These are phyloP conservation scores for Epinotia brunnichana DNA, from an alignment of 2,888 invertebrate genomes.

Conservation along the genomic window DNA sequence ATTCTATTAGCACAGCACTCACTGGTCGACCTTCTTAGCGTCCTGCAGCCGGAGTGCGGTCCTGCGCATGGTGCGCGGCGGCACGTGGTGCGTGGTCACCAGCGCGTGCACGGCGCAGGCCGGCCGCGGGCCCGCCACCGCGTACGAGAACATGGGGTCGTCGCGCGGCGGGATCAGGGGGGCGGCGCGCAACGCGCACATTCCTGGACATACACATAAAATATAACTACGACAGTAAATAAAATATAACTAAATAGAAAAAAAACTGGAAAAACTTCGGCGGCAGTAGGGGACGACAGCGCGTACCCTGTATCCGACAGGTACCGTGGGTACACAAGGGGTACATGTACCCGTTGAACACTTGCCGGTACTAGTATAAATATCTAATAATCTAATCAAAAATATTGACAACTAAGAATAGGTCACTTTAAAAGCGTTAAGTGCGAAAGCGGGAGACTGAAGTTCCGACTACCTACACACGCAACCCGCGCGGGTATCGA, in stretches of 20 bases:
- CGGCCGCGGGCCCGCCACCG: slow-evolving; percentile 47
- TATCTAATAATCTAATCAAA: no score
- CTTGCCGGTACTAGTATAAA: slow-evolving; percentile 82
- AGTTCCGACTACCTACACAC: no score
- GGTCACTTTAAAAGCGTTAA: no score
- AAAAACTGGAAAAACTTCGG: no score
- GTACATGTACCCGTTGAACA: not conserved
- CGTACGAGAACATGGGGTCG: slow-evolving; percentile 86
- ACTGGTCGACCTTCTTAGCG: slow-evolving; percentile 59
- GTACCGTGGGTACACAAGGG: not conserved
- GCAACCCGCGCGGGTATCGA: no score
- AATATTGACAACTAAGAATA: no score
- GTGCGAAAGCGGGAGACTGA: no score
- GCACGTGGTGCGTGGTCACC: slow-evolving; percentile 65
- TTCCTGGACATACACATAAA: no score
- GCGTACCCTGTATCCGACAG: not conserved
- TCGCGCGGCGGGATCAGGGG: slow-evolving; percentile 86
- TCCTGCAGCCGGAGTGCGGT: slow-evolving; percentile 50
- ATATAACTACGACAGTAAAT: no score
- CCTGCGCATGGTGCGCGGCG: slow-evolving; percentile 54
- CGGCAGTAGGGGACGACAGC: no score
- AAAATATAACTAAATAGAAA: no score
- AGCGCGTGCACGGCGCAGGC: slow-evolving; percentile 65
- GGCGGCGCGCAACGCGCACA: slow-evolving; percentile 85
- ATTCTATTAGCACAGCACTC: not conserved